These are phyloP conservation scores for Mya arenaria DNA, from an alignment of 1,140 invertebrate species.

Conservation along the genomic window DNA sequence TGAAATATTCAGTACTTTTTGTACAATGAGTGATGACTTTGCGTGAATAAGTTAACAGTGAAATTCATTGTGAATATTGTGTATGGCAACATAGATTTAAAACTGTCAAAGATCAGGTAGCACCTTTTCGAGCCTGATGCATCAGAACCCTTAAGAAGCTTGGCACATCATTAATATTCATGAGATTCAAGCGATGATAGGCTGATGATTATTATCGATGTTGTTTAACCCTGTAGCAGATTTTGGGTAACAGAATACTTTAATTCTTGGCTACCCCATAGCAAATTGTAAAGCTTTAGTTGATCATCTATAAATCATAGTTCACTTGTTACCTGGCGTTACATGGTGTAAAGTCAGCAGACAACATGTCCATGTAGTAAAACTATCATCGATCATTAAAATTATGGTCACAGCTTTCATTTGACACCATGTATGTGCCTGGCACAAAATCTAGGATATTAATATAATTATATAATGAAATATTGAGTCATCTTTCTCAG, in stretches of 20 bases:
- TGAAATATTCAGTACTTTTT: too few relatives aligned
- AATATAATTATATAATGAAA: too few relatives aligned
- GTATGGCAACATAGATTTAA: too few relatives aligned
- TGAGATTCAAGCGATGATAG: not conserved
- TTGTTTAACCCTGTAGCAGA: not conserved
- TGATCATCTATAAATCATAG: not conserved
- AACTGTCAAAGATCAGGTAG: too few relatives aligned
- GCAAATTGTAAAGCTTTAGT: not conserved
- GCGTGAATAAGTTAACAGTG: too few relatives aligned
- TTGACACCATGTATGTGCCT: too few relatives aligned
- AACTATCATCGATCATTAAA: too few relatives aligned
- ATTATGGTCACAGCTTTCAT: too few relatives aligned
- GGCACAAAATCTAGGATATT: too few relatives aligned
- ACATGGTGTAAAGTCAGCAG: not conserved
- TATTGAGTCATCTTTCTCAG: too few relatives aligned
- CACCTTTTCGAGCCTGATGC: not conserved
- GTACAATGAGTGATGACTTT: too few relatives aligned
- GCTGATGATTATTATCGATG: not conserved
- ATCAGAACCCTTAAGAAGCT: not conserved
- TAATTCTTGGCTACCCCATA: not conserved
- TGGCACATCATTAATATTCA: slow-evolving; percentile 1
- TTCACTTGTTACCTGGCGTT: not conserved
- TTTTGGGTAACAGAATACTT: not conserved
- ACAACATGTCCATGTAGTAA: not conserved
- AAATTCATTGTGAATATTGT: too few relatives aligned